A percentile compares a stretch with the other conserved stretches of the same genome.
These are phyloP conservation scores for Abrostola triplasia DNA, from an alignment of 2,888 invertebrate species.

Conservation along the genomic window DNA sequence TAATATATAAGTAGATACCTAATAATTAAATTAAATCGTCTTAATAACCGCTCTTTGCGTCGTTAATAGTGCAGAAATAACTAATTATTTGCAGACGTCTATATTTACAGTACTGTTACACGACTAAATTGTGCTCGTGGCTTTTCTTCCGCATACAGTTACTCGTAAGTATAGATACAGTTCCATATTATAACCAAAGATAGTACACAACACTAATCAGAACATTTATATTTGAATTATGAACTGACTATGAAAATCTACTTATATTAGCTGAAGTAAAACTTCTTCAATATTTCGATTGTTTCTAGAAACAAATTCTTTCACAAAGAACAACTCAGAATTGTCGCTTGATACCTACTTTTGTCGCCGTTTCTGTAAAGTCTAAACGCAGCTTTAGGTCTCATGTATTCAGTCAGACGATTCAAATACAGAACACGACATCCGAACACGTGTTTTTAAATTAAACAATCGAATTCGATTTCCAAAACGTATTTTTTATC, in stretches of 20 bases:
- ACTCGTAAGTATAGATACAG: conserved; percentile 35
- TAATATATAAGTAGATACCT: conserved; percentile 37
- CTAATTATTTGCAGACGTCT: conserved; percentile 56
- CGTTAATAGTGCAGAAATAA: conserved; percentile 57
- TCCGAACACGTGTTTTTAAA: conserved; percentile 47
- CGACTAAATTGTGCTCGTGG: conserved; percentile 30
- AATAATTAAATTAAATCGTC: conserved; percentile 41
- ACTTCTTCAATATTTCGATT: background rate
- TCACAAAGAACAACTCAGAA: conserved; percentile 14
- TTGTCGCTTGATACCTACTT: conserved; percentile 15
- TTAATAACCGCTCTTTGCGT: conserved; percentile 43
- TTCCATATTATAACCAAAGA: conserved; percentile 17
- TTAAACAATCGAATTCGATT: conserved; percentile 54
- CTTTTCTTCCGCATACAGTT: conserved; percentile 51
- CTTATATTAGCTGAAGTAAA: no score
- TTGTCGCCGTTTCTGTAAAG: conserved; percentile 23
- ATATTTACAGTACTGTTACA: conserved; percentile 53
- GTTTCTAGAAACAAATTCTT: conserved; percentile 1
- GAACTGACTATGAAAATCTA: no score
- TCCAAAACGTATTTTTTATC: conserved; percentile 55
- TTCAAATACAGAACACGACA: conserved; percentile 52
- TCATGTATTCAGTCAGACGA: conserved; percentile 42
- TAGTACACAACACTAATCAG: background rate
- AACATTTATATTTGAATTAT: conserved; percentile 1
- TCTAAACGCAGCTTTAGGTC: conserved; percentile 43